Evolutionary conservation across 2,888 invertebrate species (phyloP).

Genomic region (Caenorhabditis drosophilae): DNA sequence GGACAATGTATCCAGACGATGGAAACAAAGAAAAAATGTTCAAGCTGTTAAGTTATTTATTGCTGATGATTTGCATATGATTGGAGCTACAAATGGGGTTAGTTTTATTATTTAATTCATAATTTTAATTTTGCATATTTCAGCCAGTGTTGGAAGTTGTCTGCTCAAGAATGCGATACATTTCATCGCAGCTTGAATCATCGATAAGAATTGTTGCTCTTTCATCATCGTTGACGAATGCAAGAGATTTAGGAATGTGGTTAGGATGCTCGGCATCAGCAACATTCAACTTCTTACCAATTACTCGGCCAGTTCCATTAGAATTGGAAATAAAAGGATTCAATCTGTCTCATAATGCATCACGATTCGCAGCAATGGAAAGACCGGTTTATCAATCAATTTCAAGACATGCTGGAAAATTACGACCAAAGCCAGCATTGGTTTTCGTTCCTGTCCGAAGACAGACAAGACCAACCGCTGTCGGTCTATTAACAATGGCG

Average conservation of each 20-base stretch:
- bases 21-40: slow-evolving; percentile 98
- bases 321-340: slow-evolving; percentile 94
- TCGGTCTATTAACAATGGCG: slow-evolving; percentile 90
- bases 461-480: slow-evolving; percentile 80
- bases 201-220: slow-evolving; percentile 80
- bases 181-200: slow-evolving; percentile 83
- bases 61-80: slow-evolving; percentile 88
- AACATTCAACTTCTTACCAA: slow-evolving; percentile 98
- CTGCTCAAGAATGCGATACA: slow-evolving; percentile 88
- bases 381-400: slow-evolving; percentile 95
- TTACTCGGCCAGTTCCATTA: slow-evolving; percentile 90
- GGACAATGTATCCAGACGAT: slow-evolving; percentile 95
- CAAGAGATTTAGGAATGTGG: slow-evolving; percentile 72
- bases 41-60: slow-evolving; percentile 95
- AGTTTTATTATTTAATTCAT: slow-evolving; percentile 30
- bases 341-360: slow-evolving; percentile 95
- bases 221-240: slow-evolving; percentile 90
- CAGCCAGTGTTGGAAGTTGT: slow-evolving; percentile 87
- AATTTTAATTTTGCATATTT: slow-evolving; percentile 22
- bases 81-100: slow-evolving; percentile 73
- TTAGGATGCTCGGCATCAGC: slow-evolving; percentile 84
- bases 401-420: slow-evolving; percentile 70
- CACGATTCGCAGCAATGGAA: slow-evolving; percentile 91
- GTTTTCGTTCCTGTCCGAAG: slow-evolving; percentile 81
- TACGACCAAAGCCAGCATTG: slow-evolving; percentile 80